Evolutionary conservation across 2,113 vertebrate genomes (phyloP), one percentile per base, ranked within the genome.

Genomic region (Phylloscopus trochilus): DNA sequence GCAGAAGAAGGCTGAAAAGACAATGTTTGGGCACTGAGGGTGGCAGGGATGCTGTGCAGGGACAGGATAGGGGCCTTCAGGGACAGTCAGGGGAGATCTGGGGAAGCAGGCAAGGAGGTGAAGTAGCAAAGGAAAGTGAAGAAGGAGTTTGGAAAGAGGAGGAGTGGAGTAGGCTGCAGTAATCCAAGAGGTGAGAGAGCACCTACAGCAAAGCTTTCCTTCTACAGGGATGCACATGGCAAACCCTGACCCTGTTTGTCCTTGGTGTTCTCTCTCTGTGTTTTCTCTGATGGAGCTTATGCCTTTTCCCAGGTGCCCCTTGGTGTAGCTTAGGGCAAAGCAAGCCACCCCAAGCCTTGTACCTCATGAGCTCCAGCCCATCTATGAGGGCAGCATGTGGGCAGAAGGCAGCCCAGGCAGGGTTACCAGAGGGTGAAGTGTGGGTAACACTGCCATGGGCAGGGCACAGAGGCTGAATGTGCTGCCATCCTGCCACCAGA

Each of bases 111-210:
- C 55, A 86, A 83, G 43, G 46, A 8, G 64, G 33, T 1, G 2
- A 76, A 55, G 55, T 30, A 49, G 49, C 31, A 41, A 83, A 77
- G 72, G 51, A 41, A 90, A 76, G 51, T 28, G 72, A 86, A 74
- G 55, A 35, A 83, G 66, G 55, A 70, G 55, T 47, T 39, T 81
- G 91, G 72, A 86, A 95, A 78, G 56, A 91, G 46, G 31, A 75
- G 70, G 76, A 67, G 28, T 0, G 0, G 46, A 63, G 39, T 63
- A 62, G 76, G 39, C 75, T 88, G 83, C 67, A 62, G 33, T 52
- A 60, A 79, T 83, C 85, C 41, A 52, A 62, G 51, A 59, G 49
- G 33, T 80, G n/a, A 59, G 67, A 77, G 59, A 70, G 58, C 17
- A 27, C 53, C 0, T 6, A 11, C 66, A 63, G 51, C 59, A 86